Evolutionary conservation across 2,888 invertebrate genomes (phyloP).

Genomic region (Strigamia crassipes): DNA sequence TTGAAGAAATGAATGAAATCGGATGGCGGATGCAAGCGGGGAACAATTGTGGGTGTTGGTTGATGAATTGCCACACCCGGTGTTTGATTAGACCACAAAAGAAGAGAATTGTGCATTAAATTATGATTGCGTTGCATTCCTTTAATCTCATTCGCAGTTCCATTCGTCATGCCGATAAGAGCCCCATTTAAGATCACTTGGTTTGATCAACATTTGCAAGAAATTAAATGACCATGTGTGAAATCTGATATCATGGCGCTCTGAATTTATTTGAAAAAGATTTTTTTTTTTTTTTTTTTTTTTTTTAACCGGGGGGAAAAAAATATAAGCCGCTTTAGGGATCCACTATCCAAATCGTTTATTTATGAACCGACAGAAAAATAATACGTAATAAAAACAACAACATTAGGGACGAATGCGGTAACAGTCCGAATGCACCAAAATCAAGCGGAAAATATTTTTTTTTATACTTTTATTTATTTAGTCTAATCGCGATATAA

Average conservation of each 20-base stretch:
- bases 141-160: conserved; percentile 22
- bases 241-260: neutral
- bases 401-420: neutral
- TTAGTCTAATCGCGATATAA: too few relatives aligned
- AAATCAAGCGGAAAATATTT: too few relatives aligned
- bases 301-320: neutral
- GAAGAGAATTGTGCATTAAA: conserved; percentile 35
- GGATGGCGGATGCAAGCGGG: neutral
- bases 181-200: conserved; percentile 30
- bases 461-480: too few relatives aligned
- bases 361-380: neutral
- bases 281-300: neutral
- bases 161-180: conserved; percentile 32
- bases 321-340: neutral
- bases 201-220: neutral
- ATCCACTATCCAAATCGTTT: neutral
- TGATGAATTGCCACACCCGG: conserved; percentile 35
- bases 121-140: conserved; percentile 31
- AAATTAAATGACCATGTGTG: conserved; percentile 11
- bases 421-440: too few relatives aligned
- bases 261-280: neutral
- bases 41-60: conserved; percentile 40
- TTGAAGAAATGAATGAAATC: too few relatives aligned
- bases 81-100: conserved; percentile 29
- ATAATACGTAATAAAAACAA: neutral